Evolutionary conservation across 2,113 vertebrate genomes (phyloP).

Genomic region (Pseudopodoces humilis): DNA sequence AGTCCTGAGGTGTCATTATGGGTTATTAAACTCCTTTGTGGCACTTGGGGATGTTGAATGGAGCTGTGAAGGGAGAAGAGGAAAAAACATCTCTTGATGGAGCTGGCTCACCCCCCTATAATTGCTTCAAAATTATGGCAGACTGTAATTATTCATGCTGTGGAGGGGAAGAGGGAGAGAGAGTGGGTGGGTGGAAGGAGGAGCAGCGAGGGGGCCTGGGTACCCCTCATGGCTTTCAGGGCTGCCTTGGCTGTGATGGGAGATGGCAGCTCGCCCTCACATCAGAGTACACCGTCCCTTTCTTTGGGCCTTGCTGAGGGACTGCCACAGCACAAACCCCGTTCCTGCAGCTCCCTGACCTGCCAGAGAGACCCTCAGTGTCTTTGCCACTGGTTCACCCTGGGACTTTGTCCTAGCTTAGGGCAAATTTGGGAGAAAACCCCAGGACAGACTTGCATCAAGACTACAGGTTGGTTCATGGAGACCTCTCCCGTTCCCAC

Average conservation of each 20-base stretch:
- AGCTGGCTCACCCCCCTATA: not conserved
- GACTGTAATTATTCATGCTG: slow-evolving; percentile 17
- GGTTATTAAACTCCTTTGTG: slow-evolving; percentile 60
- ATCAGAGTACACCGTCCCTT: fast-evolving
- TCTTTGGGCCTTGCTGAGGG: not conserved
- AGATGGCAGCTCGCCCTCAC: not conserved
- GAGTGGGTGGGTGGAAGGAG: not conserved
- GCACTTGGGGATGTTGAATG: slow-evolving; percentile 1
- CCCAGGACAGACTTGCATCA: not conserved
- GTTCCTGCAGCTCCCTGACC: not conserved
- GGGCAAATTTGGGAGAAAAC: no score
- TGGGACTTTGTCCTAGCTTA: no score
- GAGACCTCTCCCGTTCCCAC: not conserved
- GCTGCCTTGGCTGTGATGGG: not conserved
- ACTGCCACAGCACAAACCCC: not conserved
- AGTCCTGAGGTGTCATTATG: slow-evolving; percentile 53
- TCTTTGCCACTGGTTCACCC: not conserved
- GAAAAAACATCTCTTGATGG: not conserved
- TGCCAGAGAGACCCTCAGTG: not conserved
- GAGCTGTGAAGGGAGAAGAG: not conserved
- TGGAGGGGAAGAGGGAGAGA: not conserved
- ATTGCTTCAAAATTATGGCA: slow-evolving; percentile 27
- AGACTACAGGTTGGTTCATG: not conserved
- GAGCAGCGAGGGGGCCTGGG: not conserved
- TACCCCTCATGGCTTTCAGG: not conserved